Evolutionary conservation across 2,888 invertebrate species (phyloP), one percentile per base, ranked within the genome.

Genomic region (Cheilosia impressa): DNA sequence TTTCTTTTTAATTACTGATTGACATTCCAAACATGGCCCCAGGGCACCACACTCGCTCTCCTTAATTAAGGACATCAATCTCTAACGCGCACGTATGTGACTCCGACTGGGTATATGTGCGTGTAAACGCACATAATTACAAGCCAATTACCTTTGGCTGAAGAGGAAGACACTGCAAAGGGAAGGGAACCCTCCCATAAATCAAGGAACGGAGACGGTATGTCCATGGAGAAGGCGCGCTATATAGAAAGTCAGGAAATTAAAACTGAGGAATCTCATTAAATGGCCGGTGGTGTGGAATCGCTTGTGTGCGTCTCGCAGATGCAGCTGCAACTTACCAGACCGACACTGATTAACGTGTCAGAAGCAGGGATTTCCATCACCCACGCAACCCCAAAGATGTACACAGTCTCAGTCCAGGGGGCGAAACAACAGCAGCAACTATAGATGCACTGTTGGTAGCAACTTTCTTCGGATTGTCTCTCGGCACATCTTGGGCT

Each of bases 341-440:
- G 82, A 87, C 87, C 77, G 87, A 87, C 81, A 82, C 87, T 87
- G 87, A 87, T 87, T 87, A 87, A 87, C 87, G 87, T 87, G 87
- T 87, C 87, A 87, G 87, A 69, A 77, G 58, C 85, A 85, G 81
- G 81, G 85, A 77, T 81, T 77, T 66, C 55, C 53, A 50, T 72
- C 72, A 57, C 57, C 69, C 69, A 68, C 60, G 66, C 73, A 79
- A 73, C 80, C 84, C 66, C 84, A 76, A 85, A 75, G 80, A 77
- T 19, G 19, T 72, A 57, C 68, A 57, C 72, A 57, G 31, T 68
- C 69, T 63, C 77, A 68, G 50, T 75, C 17, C 79, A 57, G 34
- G 19, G 27, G 27, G 43, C 34, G 47, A 47, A 71, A 53, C 53
- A 41, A 45, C 6, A 34, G 13, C 22, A 50, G 2, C 52, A 52